Conservation (phyloP, 2,888 invertebrate species). For the Pterobdella sp. region DNA sequence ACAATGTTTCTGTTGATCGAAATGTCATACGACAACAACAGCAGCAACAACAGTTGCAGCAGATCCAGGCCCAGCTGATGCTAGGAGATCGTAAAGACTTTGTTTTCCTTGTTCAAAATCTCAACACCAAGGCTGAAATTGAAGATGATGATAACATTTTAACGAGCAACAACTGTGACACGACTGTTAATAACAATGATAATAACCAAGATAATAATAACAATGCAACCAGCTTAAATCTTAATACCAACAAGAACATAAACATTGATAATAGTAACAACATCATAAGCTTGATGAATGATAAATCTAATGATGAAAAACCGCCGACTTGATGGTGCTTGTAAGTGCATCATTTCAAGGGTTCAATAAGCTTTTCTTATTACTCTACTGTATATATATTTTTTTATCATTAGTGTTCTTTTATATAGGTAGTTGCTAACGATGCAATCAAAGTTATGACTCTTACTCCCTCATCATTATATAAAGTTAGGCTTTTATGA, state of each 20-base stretch:
- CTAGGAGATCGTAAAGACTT: conserved; percentile 23
- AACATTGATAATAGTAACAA: neutral
- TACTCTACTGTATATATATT: too few relatives aligned
- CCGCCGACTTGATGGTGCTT: neutral
- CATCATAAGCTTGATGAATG: neutral
- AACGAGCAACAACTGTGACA: neutral
- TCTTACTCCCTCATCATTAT: too few relatives aligned
- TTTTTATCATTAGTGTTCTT: too few relatives aligned
- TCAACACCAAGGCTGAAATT: conserved; percentile 21
- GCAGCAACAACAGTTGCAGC: conserved; percentile 24
- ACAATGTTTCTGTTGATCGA: neutral
- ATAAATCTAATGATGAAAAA: neutral
- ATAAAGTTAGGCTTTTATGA: too few relatives aligned
- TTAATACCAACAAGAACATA: neutral
- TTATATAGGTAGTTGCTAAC: too few relatives aligned
- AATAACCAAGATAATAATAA: neutral
- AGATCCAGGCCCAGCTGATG: conserved; percentile 18
- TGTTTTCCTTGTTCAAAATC: conserved; percentile 11
- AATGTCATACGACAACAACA: conserved; percentile 18
- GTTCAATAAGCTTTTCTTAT: too few relatives aligned
- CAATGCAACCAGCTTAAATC: neutral
- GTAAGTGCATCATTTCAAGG: neutral
- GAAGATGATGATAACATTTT: conserved; percentile 17
- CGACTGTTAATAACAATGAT: conserved; percentile 10
- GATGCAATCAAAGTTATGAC: too few relatives aligned